phyloP scores from a whole-genome alignment of 2,888 invertebrate genomes.

The Tineola bisselliella region DNA sequence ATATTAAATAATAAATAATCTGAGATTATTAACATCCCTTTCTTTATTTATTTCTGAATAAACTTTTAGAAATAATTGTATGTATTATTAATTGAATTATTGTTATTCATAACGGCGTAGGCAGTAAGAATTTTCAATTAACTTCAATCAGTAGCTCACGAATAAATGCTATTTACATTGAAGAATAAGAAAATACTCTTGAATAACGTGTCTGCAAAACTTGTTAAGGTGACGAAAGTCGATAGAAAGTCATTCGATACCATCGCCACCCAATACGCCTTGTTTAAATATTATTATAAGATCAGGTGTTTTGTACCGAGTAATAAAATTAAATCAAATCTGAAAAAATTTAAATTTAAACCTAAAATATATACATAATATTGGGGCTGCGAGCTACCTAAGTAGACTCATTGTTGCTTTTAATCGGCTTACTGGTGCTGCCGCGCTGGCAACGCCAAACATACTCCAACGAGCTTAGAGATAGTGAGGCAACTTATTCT shows the following conservation, averaged over 20 bases:
- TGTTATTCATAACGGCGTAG: no score
- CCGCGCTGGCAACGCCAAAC: constrained; percentile 30
- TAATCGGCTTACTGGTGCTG: constrained; percentile 56
- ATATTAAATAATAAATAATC: no score
- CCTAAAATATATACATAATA: background rate
- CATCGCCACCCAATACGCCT: background rate
- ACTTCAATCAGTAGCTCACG: background rate
- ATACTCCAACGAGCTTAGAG: background rate
- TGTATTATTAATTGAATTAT: no score
- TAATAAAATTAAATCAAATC: background rate
- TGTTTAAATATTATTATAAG: constrained; percentile 6
- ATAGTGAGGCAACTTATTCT: background rate
- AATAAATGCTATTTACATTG: background rate
- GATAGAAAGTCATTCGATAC: background rate
- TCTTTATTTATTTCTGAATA: no score
- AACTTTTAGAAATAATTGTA: no score
- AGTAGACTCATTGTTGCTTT: constrained; percentile 27
- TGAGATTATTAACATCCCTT: no score
- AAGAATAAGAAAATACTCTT: background rate
- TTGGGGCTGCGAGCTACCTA: background rate
- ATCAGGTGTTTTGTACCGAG: background rate
- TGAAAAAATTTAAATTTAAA: background rate
- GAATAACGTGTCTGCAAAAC: background rate
- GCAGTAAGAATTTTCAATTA: no score
- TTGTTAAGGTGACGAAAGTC: background rate